phyloP scores from a whole-genome alignment of 2,797 vertebrate species.

The Brachyalestes nurse region DNA sequence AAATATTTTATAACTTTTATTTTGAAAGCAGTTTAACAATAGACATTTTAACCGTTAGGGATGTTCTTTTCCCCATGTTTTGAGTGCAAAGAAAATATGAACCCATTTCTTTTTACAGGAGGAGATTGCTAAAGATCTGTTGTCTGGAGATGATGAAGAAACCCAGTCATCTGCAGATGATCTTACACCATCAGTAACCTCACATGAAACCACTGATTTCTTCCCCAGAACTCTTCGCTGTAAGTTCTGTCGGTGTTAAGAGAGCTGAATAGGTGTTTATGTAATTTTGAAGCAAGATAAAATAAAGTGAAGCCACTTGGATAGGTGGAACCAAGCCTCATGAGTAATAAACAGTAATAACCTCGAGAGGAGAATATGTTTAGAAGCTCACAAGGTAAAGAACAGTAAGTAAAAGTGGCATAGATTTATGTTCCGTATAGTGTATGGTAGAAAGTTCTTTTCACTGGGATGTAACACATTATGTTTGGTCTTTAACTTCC shows the following conservation, averaged over 20 bases:
- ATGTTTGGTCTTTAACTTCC: too few relatives aligned
- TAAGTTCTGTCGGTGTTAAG: constrained; percentile 63
- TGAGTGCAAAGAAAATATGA: not conserved
- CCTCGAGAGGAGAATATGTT: too few relatives aligned
- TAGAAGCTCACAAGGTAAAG: too few relatives aligned
- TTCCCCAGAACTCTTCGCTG: constrained; percentile 86
- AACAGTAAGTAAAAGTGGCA: too few relatives aligned
- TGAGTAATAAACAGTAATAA: too few relatives aligned
- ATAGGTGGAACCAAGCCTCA: too few relatives aligned
- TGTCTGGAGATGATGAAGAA: constrained; percentile 85
- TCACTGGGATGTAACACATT: too few relatives aligned
- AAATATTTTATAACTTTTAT: not conserved
- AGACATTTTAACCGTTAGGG: too few relatives aligned
- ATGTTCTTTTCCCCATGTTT: not conserved
- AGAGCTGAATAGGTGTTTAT: not conserved
- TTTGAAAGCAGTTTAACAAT: not conserved
- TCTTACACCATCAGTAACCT: constrained; percentile 85
- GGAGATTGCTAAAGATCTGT: constrained; percentile 86
- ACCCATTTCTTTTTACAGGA: constrained; percentile 69
- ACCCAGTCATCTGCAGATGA: constrained; percentile 88
- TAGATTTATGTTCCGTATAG: too few relatives aligned
- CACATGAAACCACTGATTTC: constrained; percentile 85
- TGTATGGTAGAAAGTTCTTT: too few relatives aligned
- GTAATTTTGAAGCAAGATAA: too few relatives aligned
- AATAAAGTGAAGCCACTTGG: too few relatives aligned